Base-by-base conservation (phyloP, 2,797 vertebrate genomes). In the Urophycis tenuis region DNA sequence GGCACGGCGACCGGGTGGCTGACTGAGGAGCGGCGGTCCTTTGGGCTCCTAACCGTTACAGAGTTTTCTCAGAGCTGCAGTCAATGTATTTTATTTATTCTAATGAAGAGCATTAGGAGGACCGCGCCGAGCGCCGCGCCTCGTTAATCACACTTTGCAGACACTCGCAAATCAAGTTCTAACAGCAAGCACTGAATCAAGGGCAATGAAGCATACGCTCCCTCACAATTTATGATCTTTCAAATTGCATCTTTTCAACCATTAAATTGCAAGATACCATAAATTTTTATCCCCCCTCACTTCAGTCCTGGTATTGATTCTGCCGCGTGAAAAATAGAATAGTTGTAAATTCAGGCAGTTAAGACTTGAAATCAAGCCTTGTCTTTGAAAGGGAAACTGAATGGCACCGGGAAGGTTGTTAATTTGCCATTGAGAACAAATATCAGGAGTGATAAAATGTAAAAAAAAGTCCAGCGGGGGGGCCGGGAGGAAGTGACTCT, bases 21-120 rank as follows among this genome's bases (percentile, higher is more conserved):
- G 94, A 94, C 94, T 90, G 92, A 91, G 83, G 92, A 90, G 94
- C 96, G 95, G 64, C 97, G 95, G 94, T 95, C 95, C 97, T 97
- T 96, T 1, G 5, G 95, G 96, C 96, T 97, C 97, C 98, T 96
- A 98, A 98, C 97, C 98, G 96, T 99, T 98, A 97, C 95, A 96
- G 95, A 99, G 96, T 99, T 99, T 99, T 98, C 96, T 96, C 96
- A 99, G 96, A 98, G 97, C 96, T 95, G 95, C 96, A 98, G 97
- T 98, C 97, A 98, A 99, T 99, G 99, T 98, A 98, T 99, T 99
- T 99, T 99, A 99, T 99, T 98, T 99, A 99, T 99, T 99, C 96
- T 99, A 99, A 99, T 99, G 97, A 98, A 97, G 96, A 96, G 97
- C 96, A 96, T 99, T 99, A 98, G 96, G 94, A 96, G 95, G 95